These are phyloP conservation scores for Laupala kohalensis DNA, from an alignment of 1,140 invertebrate species.

Conservation along the genomic window DNA sequence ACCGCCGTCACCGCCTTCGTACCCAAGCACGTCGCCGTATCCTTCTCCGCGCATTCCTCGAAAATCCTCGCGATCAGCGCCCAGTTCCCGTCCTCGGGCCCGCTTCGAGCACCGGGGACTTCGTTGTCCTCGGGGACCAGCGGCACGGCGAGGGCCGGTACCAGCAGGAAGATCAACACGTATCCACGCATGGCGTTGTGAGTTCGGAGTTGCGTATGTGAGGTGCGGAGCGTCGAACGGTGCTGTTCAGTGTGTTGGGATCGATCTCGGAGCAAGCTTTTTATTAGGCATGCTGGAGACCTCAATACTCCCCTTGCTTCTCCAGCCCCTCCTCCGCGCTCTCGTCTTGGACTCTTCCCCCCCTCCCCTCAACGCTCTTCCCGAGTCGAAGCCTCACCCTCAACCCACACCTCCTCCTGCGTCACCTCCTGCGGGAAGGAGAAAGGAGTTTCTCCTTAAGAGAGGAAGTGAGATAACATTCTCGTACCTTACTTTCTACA, in stretches of 20 bases:
- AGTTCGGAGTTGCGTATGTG: too few species aligned
- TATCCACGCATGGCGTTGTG: neutral
- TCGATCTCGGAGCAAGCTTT: neutral
- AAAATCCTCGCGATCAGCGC: constrained; percentile 14
- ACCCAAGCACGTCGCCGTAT: constrained; percentile 39
- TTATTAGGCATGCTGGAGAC: constrained; percentile 1
- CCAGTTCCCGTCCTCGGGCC: constrained; percentile 1
- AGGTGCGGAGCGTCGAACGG: neutral
- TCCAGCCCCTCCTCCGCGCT: neutral
- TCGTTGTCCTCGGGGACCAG: neutral
- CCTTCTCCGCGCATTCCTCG: constrained; percentile 25
- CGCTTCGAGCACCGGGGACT: neutral
- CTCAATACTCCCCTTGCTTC: neutral
- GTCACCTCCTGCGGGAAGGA: neutral
- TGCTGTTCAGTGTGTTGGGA: neutral
- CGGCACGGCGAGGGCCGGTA: neutral
- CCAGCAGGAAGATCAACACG: neutral
- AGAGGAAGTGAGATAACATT: constrained; percentile 2
- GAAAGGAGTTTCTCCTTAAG: neutral
- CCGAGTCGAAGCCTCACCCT: too few species aligned
- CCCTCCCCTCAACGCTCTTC: too few species aligned
- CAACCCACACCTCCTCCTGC: neutral
- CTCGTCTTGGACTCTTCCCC: too few species aligned
- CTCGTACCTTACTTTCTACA: constrained; percentile 3
- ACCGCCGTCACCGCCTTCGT: constrained; percentile 40